Conservation (phyloP, 2,888 invertebrate genomes). For the Panzeria rudis region DNA sequence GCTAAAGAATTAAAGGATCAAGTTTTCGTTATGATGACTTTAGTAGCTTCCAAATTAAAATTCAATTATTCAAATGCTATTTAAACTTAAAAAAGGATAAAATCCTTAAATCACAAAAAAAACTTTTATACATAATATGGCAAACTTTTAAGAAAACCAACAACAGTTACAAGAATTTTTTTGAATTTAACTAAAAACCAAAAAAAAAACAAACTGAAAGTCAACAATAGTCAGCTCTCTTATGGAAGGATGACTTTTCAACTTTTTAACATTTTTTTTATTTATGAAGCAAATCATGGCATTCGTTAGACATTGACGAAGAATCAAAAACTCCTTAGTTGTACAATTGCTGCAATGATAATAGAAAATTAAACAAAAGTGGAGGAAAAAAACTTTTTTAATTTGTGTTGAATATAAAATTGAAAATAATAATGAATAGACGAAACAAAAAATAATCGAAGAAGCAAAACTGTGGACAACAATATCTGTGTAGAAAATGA, state of each 20-base stretch:
- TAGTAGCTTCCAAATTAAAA: slow-evolving; percentile 61
- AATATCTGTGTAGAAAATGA: slow-evolving; percentile 26
- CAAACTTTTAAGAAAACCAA: neutral
- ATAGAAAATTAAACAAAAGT: slow-evolving; percentile 51
- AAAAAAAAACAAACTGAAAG: slow-evolving; percentile 47
- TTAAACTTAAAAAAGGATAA: slow-evolving; percentile 52
- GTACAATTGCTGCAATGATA: slow-evolving; percentile 47
- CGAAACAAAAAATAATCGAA: slow-evolving; percentile 29
- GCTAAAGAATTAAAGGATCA: slow-evolving; percentile 41
- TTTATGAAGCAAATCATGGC: slow-evolving; percentile 20
- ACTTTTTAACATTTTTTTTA: neutral
- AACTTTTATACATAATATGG: neutral
- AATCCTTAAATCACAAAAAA: slow-evolving; percentile 44
- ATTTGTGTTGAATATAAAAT: slow-evolving; percentile 49
- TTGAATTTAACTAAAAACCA: slow-evolving; percentile 33
- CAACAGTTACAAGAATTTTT: slow-evolving; percentile 22
- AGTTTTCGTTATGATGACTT: slow-evolving; percentile 54
- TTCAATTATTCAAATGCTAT: slow-evolving; percentile 69
- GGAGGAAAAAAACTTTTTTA: slow-evolving; percentile 33
- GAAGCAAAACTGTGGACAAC: slow-evolving; percentile 23
- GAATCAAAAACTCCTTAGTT: slow-evolving; percentile 17
- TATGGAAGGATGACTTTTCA: slow-evolving; percentile 35
- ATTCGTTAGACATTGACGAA: slow-evolving; percentile 13
- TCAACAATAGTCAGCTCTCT: slow-evolving; percentile 56
- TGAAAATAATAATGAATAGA: slow-evolving; percentile 21